Evolutionary conservation across 2,888 invertebrate species (phyloP), one percentile per base, ranked within the genome.

Genomic region (Leucozona laternaria): DNA sequence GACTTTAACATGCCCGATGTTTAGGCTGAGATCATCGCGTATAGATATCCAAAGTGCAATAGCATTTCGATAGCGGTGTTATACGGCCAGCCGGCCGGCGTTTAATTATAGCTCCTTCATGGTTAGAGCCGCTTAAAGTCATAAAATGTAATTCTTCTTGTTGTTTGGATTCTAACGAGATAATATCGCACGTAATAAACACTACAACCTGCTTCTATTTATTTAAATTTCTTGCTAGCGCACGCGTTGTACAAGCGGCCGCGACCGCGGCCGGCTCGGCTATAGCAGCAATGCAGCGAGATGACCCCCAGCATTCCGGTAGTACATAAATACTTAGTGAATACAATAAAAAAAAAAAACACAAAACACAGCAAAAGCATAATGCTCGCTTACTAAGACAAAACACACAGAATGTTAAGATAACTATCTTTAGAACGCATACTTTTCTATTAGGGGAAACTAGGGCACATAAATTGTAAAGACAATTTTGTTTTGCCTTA

Each of bases 111-210:
- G 10, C 20, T 58, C 37, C 34, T 60, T 40, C 15, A 37, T 60
- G 37, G 7, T 22, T 22, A 60, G 25, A 53, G 53, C n/a, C n/a
- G 40, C 8, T 60, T 22, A 37, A 60, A 60, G 40, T 60, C 60
- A 37, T 60, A 60, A 40, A 37, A 22, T 60, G 15, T 34, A 60
- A 60, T 60, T 60, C 15, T 40, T 40, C 4, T 40, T 40, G 60
- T 60, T 60, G 40, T 60, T 60, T 11, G 5, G 40, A 60, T 60
- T 60, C 60, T 60, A 40, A 60, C 60, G 37, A 60, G 60, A 60
- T 60, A 60, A 60, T 60, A 60, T 60, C 60, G 60, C 60, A 60
- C 60, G 31, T 60, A 60, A 60, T 60, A 60, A 60, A 60, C 60
- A 40, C 31, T 60, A 60, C 20, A 60, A 22, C 37, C 22, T 4